Evolutionary conservation across 2,113 vertebrate genomes (phyloP).

Genomic region (Lontra canadensis): DNA sequence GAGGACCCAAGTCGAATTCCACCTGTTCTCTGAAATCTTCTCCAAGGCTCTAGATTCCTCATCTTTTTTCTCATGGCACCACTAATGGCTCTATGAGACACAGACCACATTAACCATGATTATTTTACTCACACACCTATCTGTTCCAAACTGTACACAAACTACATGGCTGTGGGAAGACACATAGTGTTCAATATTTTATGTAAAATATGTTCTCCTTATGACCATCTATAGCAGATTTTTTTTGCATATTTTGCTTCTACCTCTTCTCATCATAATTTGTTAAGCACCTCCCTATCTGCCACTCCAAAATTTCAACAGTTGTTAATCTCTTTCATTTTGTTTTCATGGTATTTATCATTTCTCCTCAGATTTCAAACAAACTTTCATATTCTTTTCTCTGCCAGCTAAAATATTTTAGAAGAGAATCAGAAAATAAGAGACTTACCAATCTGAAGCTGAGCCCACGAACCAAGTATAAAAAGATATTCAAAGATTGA

Average conservation of each 20-base stretch:
- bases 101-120: background rate
- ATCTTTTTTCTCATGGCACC: background rate
- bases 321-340: background rate
- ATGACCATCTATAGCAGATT: background rate
- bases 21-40: background rate
- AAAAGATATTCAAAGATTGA: background rate
- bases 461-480: background rate
- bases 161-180: background rate
- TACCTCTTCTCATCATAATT: background rate
- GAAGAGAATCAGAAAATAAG: background rate
- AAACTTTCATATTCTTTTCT: background rate
- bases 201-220: background rate
- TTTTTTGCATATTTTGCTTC: background rate
- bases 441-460: background rate
- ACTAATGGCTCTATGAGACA: background rate
- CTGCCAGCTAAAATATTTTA: background rate
- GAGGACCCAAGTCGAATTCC: background rate
- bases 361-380: background rate
- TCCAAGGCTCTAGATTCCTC: background rate
- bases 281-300: background rate
- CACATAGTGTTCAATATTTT: background rate
- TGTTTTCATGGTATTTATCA: background rate
- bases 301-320: background rate
- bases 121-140: background rate
- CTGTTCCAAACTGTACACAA: background rate